Conservation (phyloP, 1,140 invertebrate species). For the Drosophila santomea region DNA sequence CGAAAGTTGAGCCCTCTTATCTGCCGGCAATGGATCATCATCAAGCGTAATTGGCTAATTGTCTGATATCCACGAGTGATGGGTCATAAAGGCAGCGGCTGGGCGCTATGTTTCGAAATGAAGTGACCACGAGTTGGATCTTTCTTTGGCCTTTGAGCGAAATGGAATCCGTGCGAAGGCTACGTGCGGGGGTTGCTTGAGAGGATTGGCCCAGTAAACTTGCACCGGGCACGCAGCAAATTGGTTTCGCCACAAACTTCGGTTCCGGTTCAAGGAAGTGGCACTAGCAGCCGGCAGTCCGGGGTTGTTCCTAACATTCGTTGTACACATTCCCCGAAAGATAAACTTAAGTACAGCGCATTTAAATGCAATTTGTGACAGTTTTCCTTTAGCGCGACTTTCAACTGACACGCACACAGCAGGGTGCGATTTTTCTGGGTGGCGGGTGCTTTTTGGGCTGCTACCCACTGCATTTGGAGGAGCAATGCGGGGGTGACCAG, state of each 20-base stretch:
- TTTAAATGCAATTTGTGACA: conserved; percentile 80
- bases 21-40: conserved; percentile 44
- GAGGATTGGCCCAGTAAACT: conserved; percentile 14
- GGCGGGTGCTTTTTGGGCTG: background rate
- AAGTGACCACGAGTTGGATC: conserved; percentile 16
- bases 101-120: conserved; percentile 2
- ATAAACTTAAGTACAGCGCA: conserved; percentile 59
- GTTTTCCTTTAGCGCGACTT: conserved; percentile 60
- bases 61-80: conserved; percentile 16
- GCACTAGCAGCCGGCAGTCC: background rate
- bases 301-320: conserved; percentile 20
- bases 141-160: background rate
- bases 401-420: conserved; percentile 62
- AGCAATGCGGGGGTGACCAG: background rate
- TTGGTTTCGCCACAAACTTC: conserved; percentile 37
- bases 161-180: conserved; percentile 3
- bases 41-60: conserved; percentile 31
- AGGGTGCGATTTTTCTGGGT: background rate
- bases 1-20: conserved; percentile 45
- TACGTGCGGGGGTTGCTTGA: conserved; percentile 32
- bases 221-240: conserved; percentile 41
- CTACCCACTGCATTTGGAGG: background rate
- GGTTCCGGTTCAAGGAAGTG: conserved; percentile 1
- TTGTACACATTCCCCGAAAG: conserved; percentile 40
- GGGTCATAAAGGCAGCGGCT: conserved; percentile 1